Conservation (phyloP, 2,888 invertebrate genomes). For the Caenorhabditis sp. region DNA sequence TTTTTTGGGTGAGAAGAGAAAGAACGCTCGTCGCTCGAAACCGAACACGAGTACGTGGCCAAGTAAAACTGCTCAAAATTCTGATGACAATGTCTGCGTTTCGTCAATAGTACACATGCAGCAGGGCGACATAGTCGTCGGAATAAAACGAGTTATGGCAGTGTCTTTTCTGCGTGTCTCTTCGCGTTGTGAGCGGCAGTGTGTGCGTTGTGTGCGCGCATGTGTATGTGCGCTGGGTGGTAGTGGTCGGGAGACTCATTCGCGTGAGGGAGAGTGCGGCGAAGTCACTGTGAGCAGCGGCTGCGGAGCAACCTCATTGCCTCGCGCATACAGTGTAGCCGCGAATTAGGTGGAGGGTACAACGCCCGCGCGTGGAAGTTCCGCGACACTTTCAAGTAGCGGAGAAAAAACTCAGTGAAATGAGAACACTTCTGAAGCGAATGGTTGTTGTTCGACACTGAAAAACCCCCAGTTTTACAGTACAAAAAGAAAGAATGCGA, state of each 20-base stretch:
- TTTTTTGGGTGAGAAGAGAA: too few species aligned
- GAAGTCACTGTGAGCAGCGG: constrained; percentile 5
- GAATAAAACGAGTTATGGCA: constrained; percentile 51
- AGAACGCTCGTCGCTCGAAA: neutral
- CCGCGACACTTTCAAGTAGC: neutral
- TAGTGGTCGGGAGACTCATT: constrained; percentile 7
- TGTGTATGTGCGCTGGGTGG: neutral
- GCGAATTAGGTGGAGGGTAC: constrained; percentile 15
- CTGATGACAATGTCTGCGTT: constrained; percentile 17
- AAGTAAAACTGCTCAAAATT: constrained; percentile 12
- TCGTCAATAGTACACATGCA: constrained; percentile 5
- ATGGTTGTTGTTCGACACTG: too few species aligned
- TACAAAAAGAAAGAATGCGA: too few species aligned
- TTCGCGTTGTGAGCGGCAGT: constrained; percentile 4
- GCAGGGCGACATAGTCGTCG: neutral
- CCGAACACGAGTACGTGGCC: too few species aligned
- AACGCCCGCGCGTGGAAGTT: constrained; percentile 2
- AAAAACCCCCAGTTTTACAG: too few species aligned
- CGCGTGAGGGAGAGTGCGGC: neutral
- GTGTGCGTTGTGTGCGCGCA: constrained; percentile 11
- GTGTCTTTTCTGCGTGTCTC: constrained; percentile 29
- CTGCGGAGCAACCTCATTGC: constrained; percentile 5
- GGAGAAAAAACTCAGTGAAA: neutral
- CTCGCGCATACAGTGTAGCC: constrained; percentile 31
- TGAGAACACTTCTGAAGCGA: too few species aligned